Base-by-base conservation (phyloP, 2,888 invertebrate genomes). In the Agrochola macilenta region DNA sequence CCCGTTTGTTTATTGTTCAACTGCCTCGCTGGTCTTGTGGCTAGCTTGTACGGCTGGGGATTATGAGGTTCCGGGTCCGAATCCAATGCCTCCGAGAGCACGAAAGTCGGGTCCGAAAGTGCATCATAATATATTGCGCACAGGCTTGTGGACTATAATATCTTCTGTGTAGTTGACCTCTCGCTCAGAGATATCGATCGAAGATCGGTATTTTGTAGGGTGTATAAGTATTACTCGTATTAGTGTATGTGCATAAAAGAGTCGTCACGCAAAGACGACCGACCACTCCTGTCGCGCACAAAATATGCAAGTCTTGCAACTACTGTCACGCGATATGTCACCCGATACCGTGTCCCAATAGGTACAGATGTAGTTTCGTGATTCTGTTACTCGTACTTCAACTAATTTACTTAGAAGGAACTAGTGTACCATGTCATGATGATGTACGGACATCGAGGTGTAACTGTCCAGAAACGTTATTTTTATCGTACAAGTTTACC, bases 261-360 rank as follows among this genome's bases (percentile, higher is more conserved):
- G 23, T 46, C 12, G n/a, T 17, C 63, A 7, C 35, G 9, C 20
- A 39, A 26, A 20, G 23, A 63, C 82, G 57, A 14, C 46, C 46
- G 58, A 14, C 4, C 46, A n/a, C 20, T 14, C 5, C 58, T 14
- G 58, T 4, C 39, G 66, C 76, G 57, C 58, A 43, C 69, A 23
- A 26, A n/a, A 60, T n/a, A 14, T 39, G 46, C 26, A 39, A 52
- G 57, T 26, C 3, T 61, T 8, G 68, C 79, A 39, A 30, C 43
- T 14, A 11, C 1, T 30, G 82, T 11, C 71, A 84, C 52, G 39
- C 46, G 81, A 80, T 65, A 75, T 52, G 82, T 60, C 69, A 84
- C 76, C n/a, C 60, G 61, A 81, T 57, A 76, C 82, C 57, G 57
- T 84, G 64, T 65, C 64, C 69, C 81, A 82, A 82, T 52, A 66